These are phyloP conservation scores for Anoura caudifer DNA, from an alignment of 2,113 vertebrate species.

Conservation along the genomic window DNA sequence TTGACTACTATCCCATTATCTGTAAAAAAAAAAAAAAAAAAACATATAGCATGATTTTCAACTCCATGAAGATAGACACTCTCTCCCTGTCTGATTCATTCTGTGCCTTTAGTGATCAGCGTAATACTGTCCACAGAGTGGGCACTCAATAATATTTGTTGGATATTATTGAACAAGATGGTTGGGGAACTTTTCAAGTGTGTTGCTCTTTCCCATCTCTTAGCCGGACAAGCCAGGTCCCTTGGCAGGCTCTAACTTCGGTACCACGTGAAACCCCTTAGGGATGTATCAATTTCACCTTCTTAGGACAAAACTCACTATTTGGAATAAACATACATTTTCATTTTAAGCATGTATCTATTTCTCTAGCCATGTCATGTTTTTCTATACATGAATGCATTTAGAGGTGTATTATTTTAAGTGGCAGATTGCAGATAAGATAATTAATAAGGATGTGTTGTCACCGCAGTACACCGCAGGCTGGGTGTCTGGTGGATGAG, in stretches of 20 bases:
- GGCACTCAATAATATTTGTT: not conserved
- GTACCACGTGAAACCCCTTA: not conserved
- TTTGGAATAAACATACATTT: not conserved
- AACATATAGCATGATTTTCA: not conserved
- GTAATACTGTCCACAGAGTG: not conserved
- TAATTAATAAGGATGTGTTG: constrained; percentile 69
- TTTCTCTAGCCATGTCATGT: not conserved
- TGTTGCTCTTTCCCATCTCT: not conserved
- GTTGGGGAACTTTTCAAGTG: not conserved
- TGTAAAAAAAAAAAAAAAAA: not conserved
- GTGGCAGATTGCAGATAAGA: not conserved
- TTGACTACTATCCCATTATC: not conserved
- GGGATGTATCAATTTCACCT: not conserved
- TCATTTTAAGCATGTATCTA: not conserved
- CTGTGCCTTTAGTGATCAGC: not conserved
- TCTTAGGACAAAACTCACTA: not conserved
- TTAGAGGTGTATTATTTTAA: not conserved
- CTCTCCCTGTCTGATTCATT: not conserved
- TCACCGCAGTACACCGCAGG: constrained; percentile 93
- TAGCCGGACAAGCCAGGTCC: not conserved
- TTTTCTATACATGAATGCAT: not conserved
- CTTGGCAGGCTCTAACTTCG: not conserved
- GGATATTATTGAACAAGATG: not conserved
- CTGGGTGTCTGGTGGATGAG: constrained; percentile 96
- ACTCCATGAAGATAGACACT: not conserved